Evolutionary conservation across 2,888 invertebrate genomes (phyloP), one percentile per base, ranked within the genome.

Genomic region (Oligia strigilis): DNA sequence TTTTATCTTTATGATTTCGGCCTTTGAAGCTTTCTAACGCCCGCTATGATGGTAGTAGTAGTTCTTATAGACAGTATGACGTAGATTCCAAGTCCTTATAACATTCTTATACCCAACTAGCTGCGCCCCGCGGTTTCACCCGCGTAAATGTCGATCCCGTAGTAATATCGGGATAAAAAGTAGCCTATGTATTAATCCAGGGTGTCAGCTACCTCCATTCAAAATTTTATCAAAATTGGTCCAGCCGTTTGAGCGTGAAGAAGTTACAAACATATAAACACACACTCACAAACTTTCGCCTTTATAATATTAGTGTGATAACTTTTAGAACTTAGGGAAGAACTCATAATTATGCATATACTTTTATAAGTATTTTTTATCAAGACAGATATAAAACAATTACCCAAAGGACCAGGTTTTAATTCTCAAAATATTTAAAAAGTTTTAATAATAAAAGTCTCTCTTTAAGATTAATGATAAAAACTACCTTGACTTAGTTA

Each of bases 381-480:
- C 13, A 40, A 14, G 5, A 49, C 5, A 46, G 6, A 8, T 14
- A 55, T 14, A 4, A 67, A 69, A 76, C n/a, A 69, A 82, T 82
- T 62, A 2, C 46, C 43, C 40, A 40, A 69, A 69, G 17, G 55
- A 64, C 58, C 55, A 58, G 4, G 2, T 49, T 64, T 70, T 40
- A 19, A 69, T 19, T 9, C 14, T 40, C 4, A 2, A n/a, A 69
- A 75, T 46, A 43, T 55, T 81, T 52, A n/a, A 43, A 8, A 52
- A 82, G 29, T 78, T 85, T 62, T 66, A 66, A 77, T 66, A 73
- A 71, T 65, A 69, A 66, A 40, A 58, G 23, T 19, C 29, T 71
- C 55, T 72, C 80, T 72, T 55, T 13, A 72, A 69, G 71, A 86
- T 84, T 70, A 77, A 86, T 87, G 72, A 70, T 72, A 55, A 29